Evolutionary conservation across 2,113 vertebrate genomes (phyloP), one percentile per base, ranked within the genome.

Genomic region (Manacus vitellinus): DNA sequence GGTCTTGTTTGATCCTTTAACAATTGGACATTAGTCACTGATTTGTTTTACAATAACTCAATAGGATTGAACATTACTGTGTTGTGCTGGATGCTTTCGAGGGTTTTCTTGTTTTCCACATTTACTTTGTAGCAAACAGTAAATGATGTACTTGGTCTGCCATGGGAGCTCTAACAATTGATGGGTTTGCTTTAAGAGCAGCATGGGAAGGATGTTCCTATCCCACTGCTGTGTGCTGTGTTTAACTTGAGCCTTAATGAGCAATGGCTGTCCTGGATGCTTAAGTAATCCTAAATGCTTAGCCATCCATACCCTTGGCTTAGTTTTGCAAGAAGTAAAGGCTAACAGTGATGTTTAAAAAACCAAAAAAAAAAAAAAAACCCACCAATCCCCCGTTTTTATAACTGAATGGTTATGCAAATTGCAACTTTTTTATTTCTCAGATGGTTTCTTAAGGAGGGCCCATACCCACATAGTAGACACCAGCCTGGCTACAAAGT

Each of bases 11-110:
- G 97, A 97, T 98, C 93, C 95, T 91, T 95, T 97, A 98, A 92
- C 98, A 98, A 97, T 96, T 97, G 97, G 96, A 58, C 95, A 73
- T 98, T 95, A 98, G 93, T 89, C 91, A 86, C 85, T 98, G 97
- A 97, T 98, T 98, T 98, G 97, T 98, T 98, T 97, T 96, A 81
- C 96, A 96, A 62, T 97, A 97, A 96, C 94, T 96, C 97, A 91
- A 8, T 95, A 86, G 89, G 94, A 66, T 92, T 97, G 97, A 89
- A 56, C 95, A 84, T 92, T 97, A 92, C 94, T 92, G 73, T 96
- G 52, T 88, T 92, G 54, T 85, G 66, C 91, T 93, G 72, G 95
- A 88, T 82, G 18, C 96, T 97, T 92, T 92, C 25, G 70, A 91
- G 94, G 79, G 54, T 96, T 97, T 97, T 92, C 84, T 91, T 96